Evolutionary conservation across 2,888 invertebrate species (phyloP).

Genomic region (Hofmannophila pseudospretella): DNA sequence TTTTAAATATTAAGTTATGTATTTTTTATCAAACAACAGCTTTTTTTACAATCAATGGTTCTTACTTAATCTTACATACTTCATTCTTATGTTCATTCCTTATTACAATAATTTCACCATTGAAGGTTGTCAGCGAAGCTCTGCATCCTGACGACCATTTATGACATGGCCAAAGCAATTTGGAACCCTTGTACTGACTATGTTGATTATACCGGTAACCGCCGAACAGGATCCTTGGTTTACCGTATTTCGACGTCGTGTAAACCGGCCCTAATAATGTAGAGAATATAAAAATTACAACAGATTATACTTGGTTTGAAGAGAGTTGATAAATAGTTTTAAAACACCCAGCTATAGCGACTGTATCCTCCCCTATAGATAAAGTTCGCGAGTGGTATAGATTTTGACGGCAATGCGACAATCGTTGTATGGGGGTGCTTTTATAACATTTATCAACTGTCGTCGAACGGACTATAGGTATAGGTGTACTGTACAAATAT

Average conservation of each 20-base stretch:
- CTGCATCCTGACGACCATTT: neutral
- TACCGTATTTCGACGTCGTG: conserved; percentile 11
- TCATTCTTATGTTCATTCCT: conserved; percentile 22
- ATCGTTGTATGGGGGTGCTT: too few species aligned
- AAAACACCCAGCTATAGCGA: too few species aligned
- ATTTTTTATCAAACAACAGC: neutral
- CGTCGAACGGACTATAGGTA: too few species aligned
- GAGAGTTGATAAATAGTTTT: too few species aligned
- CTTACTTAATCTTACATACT: neutral
- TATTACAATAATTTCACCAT: neutral
- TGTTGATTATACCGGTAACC: conserved; percentile 2
- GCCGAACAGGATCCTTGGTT: conserved; percentile 11
- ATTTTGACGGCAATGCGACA: too few species aligned
- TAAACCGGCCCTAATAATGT: conserved; percentile 17
- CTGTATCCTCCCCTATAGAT: too few species aligned
- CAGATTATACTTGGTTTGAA: too few species aligned
- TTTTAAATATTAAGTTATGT: too few species aligned
- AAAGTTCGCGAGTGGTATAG: too few species aligned
- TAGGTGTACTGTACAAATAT: too few species aligned
- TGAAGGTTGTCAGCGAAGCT: neutral
- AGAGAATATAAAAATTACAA: neutral
- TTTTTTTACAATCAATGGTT: neutral
- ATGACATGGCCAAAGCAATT: neutral
- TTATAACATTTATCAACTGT: too few species aligned
- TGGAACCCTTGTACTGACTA: neutral